Evolutionary conservation across 1,140 invertebrate species (phyloP).

Genomic region (Orussus abietinus): DNA sequence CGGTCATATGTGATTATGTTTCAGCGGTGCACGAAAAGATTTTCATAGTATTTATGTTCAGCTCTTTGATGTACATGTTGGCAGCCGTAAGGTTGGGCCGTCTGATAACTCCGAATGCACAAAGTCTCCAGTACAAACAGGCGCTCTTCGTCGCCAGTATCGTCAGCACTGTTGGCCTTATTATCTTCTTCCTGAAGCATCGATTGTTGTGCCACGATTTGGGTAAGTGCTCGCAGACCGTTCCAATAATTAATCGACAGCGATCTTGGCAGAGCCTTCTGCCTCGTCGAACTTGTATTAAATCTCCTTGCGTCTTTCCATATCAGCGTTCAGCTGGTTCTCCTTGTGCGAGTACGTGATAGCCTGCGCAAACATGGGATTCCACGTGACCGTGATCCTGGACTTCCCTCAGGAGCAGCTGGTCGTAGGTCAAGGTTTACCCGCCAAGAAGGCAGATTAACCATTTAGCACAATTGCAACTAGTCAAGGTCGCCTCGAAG

Average conservation of each 20-base stretch:
- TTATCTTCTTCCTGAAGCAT: constrained; percentile 85
- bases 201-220: constrained; percentile 81
- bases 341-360: constrained; percentile 88
- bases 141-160: constrained; percentile 73
- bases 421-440: constrained; percentile 62
- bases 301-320: too few species aligned
- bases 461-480: constrained; percentile 29
- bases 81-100: constrained; percentile 57
- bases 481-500: constrained; percentile 36
- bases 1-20: constrained; percentile 47
- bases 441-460: constrained; percentile 45
- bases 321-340: constrained; percentile 90
- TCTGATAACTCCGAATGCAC: constrained; percentile 50
- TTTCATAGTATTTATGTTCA: constrained; percentile 88
- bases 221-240: too few species aligned
- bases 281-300: too few species aligned
- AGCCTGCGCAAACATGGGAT: constrained; percentile 86
- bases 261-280: too few species aligned
- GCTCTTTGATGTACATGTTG: constrained; percentile 81
- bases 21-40: constrained; percentile 87
- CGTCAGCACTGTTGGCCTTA: constrained; percentile 72
- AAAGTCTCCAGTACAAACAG: constrained; percentile 66
- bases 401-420: constrained; percentile 81
- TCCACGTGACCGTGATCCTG: constrained; percentile 80
- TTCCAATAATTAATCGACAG: too few species aligned